Base-by-base conservation (phyloP, 2,888 invertebrate species). In the Drosophila sordidapex region DNA sequence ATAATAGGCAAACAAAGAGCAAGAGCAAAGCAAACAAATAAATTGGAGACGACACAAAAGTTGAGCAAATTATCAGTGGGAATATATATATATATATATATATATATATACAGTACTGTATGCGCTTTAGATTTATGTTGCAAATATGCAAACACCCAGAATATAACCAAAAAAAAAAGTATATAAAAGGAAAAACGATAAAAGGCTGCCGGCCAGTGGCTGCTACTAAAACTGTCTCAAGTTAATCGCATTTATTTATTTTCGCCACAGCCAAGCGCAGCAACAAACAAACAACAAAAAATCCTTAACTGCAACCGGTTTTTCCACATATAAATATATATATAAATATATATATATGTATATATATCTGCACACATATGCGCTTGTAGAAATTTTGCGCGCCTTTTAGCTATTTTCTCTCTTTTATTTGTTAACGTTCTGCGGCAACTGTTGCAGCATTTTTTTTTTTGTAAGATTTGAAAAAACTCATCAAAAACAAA, bases 161-260 rank as follows among this genome's bases (percentile, higher is more conserved):
- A 25, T 21, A 46, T 6, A 27, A 21, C 40, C 8, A 29, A 31
- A 49, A 54, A 49, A 53, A 59, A 36, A 46, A 27, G 31, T 69
- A 36, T 4, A 61, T 46, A 73, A 73, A 60, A 67, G 46, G 21
- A 59, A 53, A 54, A 49, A 11, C 33, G 21, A 43, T 43, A 57
- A 57, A 57, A 57, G 25, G 31, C 60, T 61, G 52, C 74, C 74
- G 74, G 71, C 36, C 61, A 70, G 43, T 46, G 62, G 49, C 51
- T 65, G 82, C 81, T 68, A 79, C 82, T 83, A 89, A 87, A 87
- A 87, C 84, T 86, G 90, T 86, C 86, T 86, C 86, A 86, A 86
- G 89, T 86, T 90, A 90, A 90, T 86, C 89, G 90, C 90, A 90
- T 86, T 86, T 86, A 89, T 90, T 87, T 87, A 89, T 87, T 90